Evolutionary conservation across 2,888 invertebrate genomes (phyloP).

Genomic region (Lathronympha strigana): DNA sequence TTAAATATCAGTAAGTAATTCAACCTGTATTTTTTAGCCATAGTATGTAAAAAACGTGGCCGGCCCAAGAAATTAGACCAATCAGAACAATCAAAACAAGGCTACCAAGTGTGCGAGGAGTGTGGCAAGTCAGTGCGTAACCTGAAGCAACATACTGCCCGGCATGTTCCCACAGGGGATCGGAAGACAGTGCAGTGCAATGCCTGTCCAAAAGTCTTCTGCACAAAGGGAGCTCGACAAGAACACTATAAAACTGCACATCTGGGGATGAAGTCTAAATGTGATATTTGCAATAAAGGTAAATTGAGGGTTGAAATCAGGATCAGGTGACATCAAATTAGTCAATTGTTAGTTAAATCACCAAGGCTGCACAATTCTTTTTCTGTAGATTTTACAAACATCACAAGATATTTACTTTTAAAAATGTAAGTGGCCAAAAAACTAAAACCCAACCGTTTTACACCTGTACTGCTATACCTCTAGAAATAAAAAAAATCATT

Average conservation of each 20-base stretch:
- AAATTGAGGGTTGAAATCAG: no score
- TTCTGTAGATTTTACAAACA: no score
- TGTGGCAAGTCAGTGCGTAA: slow-evolving; percentile 67
- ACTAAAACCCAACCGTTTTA: no score
- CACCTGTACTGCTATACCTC: no score
- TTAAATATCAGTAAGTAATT: no score
- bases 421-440: no score
- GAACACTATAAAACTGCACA: slow-evolving; percentile 69
- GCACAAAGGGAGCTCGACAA: slow-evolving; percentile 55
- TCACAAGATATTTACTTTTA: no score
- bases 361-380: no score
- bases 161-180: slow-evolving; percentile 54
- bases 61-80: background rate
- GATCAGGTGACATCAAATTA: background rate
- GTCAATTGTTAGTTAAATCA: no score
- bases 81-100: background rate
- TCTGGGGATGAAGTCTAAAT: slow-evolving; percentile 64
- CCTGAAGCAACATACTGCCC: slow-evolving; percentile 58
- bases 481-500: no score
- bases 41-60: background rate
- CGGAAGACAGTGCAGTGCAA: slow-evolving; percentile 59
- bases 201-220: slow-evolving; percentile 64
- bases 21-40: background rate
- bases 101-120: slow-evolving; percentile 63
- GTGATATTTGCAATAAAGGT: slow-evolving; percentile 60